A percentile compares a stretch with the other conserved stretches of the same genome.
Conservation (phyloP, 1,140 invertebrate genomes). For the Aphidius ervi region DNA sequence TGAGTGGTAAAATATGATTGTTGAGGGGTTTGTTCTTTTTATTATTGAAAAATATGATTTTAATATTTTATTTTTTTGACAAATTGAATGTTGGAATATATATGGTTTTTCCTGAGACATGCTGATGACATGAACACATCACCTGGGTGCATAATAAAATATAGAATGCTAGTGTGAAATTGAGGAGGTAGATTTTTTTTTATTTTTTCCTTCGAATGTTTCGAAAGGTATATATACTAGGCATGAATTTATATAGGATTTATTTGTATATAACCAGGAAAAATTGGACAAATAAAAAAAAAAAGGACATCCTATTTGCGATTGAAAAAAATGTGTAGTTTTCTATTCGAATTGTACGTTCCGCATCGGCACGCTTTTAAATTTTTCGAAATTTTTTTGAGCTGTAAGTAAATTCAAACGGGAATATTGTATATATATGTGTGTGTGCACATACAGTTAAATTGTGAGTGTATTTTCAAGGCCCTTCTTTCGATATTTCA, state of each 20-base stretch:
- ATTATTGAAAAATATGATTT: too few relatives aligned
- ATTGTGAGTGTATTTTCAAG: conserved; percentile 7
- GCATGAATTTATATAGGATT: too few relatives aligned
- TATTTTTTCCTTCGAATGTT: not conserved
- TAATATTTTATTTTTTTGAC: too few relatives aligned
- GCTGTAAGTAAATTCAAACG: not conserved
- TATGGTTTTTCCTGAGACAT: conserved; percentile 5
- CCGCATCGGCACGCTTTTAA: conserved; percentile 36
- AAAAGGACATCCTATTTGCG: conserved; percentile 24
- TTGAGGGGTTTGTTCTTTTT: too few relatives aligned
- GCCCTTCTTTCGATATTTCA: conserved; percentile 16
- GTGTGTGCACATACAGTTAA: conserved; percentile 5
- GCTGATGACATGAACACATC: not conserved
- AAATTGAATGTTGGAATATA: not conserved
- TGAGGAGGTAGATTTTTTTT: conserved; percentile 15
- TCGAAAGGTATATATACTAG: conserved; percentile 3
- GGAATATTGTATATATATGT: conserved; percentile 11
- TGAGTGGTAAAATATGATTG: too few relatives aligned
- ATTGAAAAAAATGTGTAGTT: too few relatives aligned
- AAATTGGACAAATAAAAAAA: conserved; percentile 23
- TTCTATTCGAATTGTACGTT: conserved; percentile 29
- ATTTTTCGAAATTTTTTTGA: conserved; percentile 25
- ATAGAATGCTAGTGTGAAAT: conserved; percentile 19
- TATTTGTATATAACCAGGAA: too few relatives aligned
- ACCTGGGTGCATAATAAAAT: not conserved